These are phyloP conservation scores for Hephaestus fuliginosus DNA, from an alignment of 2,797 vertebrate species.

Conservation along the genomic window DNA sequence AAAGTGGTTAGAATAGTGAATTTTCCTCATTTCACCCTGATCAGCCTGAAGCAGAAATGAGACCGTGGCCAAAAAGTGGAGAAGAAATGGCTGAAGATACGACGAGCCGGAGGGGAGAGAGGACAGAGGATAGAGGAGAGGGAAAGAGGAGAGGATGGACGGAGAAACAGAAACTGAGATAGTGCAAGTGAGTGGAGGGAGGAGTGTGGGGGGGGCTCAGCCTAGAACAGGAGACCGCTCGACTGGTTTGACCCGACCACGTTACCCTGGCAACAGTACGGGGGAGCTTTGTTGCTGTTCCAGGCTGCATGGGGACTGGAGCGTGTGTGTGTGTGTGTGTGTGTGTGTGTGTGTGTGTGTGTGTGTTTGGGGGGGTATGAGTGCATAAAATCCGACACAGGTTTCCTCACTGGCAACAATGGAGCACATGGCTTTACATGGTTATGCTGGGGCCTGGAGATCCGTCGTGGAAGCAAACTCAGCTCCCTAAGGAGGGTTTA, in stretches of 20 bases:
- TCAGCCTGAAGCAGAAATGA: constrained; percentile 20
- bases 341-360: constrained; percentile 7
- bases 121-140: constrained; percentile 32
- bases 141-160: constrained; percentile 47
- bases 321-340: constrained; percentile 22
- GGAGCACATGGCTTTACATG: constrained; percentile 58
- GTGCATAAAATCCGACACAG: constrained; percentile 67
- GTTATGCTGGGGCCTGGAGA: constrained; percentile 58
- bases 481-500: constrained; percentile 70
- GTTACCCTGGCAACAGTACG: constrained; percentile 81
- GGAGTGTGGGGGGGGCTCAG: constrained; percentile 15
- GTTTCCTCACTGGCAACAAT: constrained; percentile 62
- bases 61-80: constrained; percentile 34
- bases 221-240: constrained; percentile 67
- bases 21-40: constrained; percentile 10
- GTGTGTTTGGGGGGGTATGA: constrained; percentile 30
- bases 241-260: constrained; percentile 75
- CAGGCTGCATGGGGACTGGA: constrained; percentile 67
- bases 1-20: constrained; percentile 15
- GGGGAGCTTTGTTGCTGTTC: constrained; percentile 76
- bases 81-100: constrained; percentile 38
- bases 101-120: constrained; percentile 16
- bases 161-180: constrained; percentile 48
- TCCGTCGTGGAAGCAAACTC: constrained; percentile 59
- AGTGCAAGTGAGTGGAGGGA: constrained; percentile 20